Evolutionary conservation across 2,888 invertebrate genomes (phyloP).

Genomic region (Helicoverpa assulta): DNA sequence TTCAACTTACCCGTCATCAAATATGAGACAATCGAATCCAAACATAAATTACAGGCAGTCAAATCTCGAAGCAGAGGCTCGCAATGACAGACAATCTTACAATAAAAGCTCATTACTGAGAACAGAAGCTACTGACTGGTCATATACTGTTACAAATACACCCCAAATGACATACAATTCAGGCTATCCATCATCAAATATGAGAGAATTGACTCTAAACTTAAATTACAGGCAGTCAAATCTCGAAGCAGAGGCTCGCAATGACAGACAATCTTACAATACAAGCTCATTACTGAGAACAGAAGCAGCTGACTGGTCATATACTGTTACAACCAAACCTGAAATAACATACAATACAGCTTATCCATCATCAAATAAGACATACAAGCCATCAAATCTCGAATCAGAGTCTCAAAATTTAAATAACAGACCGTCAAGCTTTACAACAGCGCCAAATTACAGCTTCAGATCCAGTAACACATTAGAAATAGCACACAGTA

Average conservation of each 20-base stretch:
- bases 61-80: not conserved
- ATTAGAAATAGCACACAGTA: not conserved
- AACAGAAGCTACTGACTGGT: not conserved
- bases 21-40: not conserved
- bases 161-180: not conserved
- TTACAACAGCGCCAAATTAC: not conserved
- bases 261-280: constrained; percentile 4
- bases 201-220: too few species aligned
- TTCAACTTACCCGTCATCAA: not conserved
- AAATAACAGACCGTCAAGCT: not conserved
- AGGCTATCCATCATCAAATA: too few species aligned
- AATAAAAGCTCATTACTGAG: constrained; percentile 5
- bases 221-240: too few species aligned
- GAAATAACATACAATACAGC: not conserved
- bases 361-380: not conserved
- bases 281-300: constrained; percentile 10
- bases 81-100: not conserved
- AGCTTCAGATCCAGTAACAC: not conserved
- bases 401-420: not conserved
- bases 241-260: too few species aligned
- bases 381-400: constrained; percentile 3
- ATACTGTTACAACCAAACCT: not conserved
- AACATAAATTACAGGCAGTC: not conserved
- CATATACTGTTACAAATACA: not conserved
- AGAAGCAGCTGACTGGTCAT: not conserved